Base-by-base conservation (phyloP, 2,113 vertebrate genomes). In the Rhea americana region DNA sequence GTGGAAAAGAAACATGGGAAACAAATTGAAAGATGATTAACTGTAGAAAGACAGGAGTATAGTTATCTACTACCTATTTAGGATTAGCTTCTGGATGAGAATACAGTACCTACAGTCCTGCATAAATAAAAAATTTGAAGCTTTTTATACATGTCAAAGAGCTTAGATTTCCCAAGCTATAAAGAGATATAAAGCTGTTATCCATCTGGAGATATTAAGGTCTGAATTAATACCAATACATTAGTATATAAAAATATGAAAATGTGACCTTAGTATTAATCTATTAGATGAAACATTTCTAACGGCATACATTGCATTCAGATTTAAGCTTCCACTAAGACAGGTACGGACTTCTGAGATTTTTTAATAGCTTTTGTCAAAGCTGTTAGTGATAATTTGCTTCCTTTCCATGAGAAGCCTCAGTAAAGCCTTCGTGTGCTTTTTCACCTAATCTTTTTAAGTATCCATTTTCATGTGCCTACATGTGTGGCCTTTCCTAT, bases 291-390 rank as follows among this genome's bases (percentile, higher is more conserved):
- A 82, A 93, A 21, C 16, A 62, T 39, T 85, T 77, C 45, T 70
- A 67, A 87, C 93, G 26, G 21, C n/a, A 77, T 11, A 87, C 75
- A 83, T 1, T 61, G 39, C 10, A 65, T 65, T 41, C 56, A 75
- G 48, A n/a, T 61, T 86, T 78, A 68, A 88, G 58, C 26, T 75
- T 28, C 32, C 43, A 71, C 41, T 71, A 1, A 1, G 59, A 88
- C 78, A 1, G 1, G 8, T n/a, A 75, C 24, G 20, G 21, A 73
- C 51, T 74, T 88, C 30, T 78, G 61, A 74, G 8, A 75, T 77
- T 84, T 85, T 70, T 79, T 66, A 68, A 73, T 43, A 85, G 24
- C n/a, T 90, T 91, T 59, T 71, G 45, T 91, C 32, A 86, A 85
- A 84, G 17, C 28, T 83, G 51, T 39, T 65, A 59, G 65, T 28